A percentile compares a stretch with the other conserved stretches of the same genome.
These are phyloP conservation scores for Coccyzus lansbergi DNA, from an alignment of 2,797 vertebrate species.

Conservation along the genomic window DNA sequence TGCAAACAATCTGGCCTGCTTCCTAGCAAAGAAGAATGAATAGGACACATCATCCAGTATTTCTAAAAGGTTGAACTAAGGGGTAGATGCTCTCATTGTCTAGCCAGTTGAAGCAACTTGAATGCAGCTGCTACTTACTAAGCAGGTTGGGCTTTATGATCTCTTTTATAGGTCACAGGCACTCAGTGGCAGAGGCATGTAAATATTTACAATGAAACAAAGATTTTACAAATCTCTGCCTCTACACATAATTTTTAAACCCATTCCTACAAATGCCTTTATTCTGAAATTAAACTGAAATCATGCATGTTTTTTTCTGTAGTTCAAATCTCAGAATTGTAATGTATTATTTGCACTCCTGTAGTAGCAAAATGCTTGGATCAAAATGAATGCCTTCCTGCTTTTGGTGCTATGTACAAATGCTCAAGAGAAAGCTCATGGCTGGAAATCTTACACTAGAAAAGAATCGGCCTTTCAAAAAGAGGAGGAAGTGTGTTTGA, in stretches of 20 bases:
- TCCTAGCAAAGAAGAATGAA: neutral
- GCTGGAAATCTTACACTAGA: neutral
- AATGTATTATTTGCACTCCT: conserved; percentile 9
- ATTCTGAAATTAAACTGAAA: neutral
- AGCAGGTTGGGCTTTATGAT: neutral
- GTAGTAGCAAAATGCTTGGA: neutral
- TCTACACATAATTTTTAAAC: neutral
- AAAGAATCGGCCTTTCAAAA: neutral
- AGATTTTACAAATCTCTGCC: neutral
- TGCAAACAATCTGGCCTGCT: neutral
- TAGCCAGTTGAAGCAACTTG: neutral
- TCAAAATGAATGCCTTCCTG: conserved; percentile 17
- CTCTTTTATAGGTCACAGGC: neutral
- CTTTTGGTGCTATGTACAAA: neutral
- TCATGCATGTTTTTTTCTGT: neutral
- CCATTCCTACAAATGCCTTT: neutral
- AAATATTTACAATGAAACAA: neutral
- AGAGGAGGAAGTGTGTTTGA: neutral
- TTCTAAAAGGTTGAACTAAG: neutral
- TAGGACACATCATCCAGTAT: neutral
- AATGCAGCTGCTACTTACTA: neutral
- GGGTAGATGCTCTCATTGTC: neutral
- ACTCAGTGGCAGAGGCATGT: neutral
- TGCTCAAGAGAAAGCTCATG: neutral
- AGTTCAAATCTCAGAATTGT: neutral